A percentile compares a stretch with the other conserved stretches of the same genome.
phyloP scores from a whole-genome alignment of 1,140 invertebrate species.

The Cotesia glomerata region DNA sequence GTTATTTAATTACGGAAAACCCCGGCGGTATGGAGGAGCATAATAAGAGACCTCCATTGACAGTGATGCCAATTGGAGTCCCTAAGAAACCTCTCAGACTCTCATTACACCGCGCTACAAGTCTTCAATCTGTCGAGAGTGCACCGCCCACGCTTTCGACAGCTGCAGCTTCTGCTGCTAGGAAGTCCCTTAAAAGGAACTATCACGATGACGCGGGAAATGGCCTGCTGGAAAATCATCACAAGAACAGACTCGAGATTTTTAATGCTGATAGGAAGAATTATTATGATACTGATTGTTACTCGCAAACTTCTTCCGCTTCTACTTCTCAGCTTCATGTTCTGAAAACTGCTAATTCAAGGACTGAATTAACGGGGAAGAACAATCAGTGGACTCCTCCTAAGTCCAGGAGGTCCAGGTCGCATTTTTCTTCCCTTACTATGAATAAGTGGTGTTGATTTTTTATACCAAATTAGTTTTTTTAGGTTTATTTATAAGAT shows the following conservation, averaged over 20 bases:
- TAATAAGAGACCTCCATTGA: conserved; percentile 45
- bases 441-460: conserved; percentile 60
- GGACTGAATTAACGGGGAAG: conserved; percentile 62
- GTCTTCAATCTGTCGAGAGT: conserved; percentile 76
- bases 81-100: conserved; percentile 83
- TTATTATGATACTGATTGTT: conserved; percentile 24
- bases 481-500: too few species aligned
- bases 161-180: conserved; percentile 35
- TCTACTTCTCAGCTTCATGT: conserved; percentile 49
- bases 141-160: conserved; percentile 25
- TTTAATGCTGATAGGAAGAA: conserved; percentile 21
- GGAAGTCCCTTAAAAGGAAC: conserved; percentile 65
- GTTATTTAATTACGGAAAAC: conserved; percentile 50
- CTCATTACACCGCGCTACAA: conserved; percentile 80
- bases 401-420: conserved; percentile 42
- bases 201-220: conserved; percentile 60
- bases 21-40: conserved; percentile 44
- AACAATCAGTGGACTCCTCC: conserved; percentile 58
- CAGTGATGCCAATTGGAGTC: conserved; percentile 68
- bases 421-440: conserved; percentile 50
- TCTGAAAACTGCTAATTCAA: conserved; percentile 52
- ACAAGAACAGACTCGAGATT: not conserved
- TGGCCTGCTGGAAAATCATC: conserved; percentile 54
- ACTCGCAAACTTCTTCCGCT: conserved; percentile 10
- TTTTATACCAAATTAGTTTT: too few species aligned